These are phyloP conservation scores for Montipora capitata DNA, from an alignment of 92 coral and sea anemone species.

Conservation along the genomic window DNA sequence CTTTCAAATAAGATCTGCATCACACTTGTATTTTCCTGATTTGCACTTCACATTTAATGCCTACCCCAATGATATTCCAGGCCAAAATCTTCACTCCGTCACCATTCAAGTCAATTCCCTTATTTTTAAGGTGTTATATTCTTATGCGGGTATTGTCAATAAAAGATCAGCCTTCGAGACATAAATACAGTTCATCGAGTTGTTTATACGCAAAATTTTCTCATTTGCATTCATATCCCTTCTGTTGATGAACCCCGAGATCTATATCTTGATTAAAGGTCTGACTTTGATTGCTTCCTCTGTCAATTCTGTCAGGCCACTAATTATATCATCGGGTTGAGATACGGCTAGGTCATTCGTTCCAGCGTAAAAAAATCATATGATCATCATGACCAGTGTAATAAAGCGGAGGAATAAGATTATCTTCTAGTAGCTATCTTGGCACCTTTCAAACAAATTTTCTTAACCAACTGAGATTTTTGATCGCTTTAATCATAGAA, in stretches of 20 bases:
- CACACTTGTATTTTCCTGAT: no score
- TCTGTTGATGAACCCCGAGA: not conserved
- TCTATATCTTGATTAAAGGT: not conserved
- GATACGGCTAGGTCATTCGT: not conserved
- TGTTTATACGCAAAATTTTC: not conserved
- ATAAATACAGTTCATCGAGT: not conserved
- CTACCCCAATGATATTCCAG: no score
- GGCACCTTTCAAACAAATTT: not conserved
- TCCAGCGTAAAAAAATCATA: not conserved
- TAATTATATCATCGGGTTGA: not conserved
- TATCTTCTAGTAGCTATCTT: not conserved
- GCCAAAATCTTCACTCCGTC: not conserved
- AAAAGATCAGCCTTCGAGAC: not conserved
- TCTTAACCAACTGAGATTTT: no score
- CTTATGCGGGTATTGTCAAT: not conserved
- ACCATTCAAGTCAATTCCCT: not conserved
- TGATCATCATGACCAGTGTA: not conserved
- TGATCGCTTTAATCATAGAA: no score
- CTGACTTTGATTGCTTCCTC: not conserved
- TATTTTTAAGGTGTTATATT: not conserved
- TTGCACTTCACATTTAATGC: no score
- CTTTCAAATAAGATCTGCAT: not conserved
- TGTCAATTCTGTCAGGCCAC: not conserved
- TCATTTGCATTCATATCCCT: not conserved
- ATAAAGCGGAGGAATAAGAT: not conserved